Evolutionary conservation across 53 echinoderm and acorn worm genomes (phyloP), one percentile per base, ranked within the genome.

Genomic region (Henricia sp.): DNA sequence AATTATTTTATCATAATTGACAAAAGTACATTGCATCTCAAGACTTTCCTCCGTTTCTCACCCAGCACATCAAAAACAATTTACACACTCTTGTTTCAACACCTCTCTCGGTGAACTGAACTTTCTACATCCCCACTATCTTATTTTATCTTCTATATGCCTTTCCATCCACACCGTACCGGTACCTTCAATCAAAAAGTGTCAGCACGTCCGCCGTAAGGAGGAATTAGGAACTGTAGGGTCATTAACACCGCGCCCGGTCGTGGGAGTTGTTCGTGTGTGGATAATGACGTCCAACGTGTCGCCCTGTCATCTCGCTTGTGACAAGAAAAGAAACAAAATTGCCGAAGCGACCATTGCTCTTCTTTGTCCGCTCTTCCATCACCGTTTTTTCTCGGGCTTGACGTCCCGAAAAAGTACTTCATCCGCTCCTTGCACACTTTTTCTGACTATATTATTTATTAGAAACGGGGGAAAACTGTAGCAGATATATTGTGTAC

Each of bases 391-490:
- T 27, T 6, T 50, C 23, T 54, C 24, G 10, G 35, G 16, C 46
- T 43, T 34, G 14, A 34, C 19, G 39, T 27, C 3, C 38, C 48
- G 38, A 30, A 25, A 72, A 33, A 80, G 80, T 80, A 33, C 80
- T 80, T 80, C 64, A 62, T 26, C 80, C 80, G 80, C 64, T 80
- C 80, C 62, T 25, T 80, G 80, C 80, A 80, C 80, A 80, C 48
- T 75, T 62, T 64, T 0, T n/a, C 33, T 29, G 6, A 32, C 62
- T 60, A 17, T 14, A 60, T 30, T 32, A 60, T 60, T 60, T 17
- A 60, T 56, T 56, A n/a, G n/a, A n/a, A n/a, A n/a, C n/a, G n/a
- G n/a, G n/a, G n/a, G n/a, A n/a, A n/a, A n/a, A n/a, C n/a, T n/a
- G n/a, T n/a, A n/a, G 25, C 56, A 56, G 3, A 21, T 56, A 28